A percentile compares a stretch with the other conserved stretches of the same genome.
These are phyloP conservation scores for Andrena camellia DNA, from an alignment of 2,888 invertebrate genomes.

Conservation along the genomic window DNA sequence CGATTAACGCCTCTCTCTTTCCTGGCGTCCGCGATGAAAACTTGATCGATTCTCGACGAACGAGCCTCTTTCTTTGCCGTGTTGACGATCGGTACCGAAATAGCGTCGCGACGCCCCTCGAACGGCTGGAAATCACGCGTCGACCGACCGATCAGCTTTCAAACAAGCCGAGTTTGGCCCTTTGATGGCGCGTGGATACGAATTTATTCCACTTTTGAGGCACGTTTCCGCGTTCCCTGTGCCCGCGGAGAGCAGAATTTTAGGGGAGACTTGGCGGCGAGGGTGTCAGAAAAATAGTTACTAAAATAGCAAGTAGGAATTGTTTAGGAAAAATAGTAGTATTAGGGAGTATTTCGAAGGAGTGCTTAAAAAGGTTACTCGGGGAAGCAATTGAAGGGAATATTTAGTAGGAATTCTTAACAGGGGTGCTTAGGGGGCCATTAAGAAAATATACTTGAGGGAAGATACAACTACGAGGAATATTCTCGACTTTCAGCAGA, in stretches of 20 bases:
- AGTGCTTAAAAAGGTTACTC: no score
- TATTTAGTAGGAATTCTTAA: no score
- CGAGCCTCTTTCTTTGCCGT: conserved; percentile 19
- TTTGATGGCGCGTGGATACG: background rate
- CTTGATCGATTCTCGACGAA: conserved; percentile 51
- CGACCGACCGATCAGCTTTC: background rate
- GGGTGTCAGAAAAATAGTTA: background rate
- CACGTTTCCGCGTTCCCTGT: no score
- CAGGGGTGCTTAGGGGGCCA: background rate
- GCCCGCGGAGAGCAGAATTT: no score
- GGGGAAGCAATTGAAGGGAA: no score
- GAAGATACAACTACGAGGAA: background rate
- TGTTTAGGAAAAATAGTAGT: background rate
- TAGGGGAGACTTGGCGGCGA: no score
- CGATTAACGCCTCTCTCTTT: conserved; percentile 47
- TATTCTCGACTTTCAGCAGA: background rate
- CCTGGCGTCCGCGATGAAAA: conserved; percentile 54
- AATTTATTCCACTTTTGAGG: background rate
- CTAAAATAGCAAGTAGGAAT: background rate
- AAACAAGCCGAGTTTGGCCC: background rate
- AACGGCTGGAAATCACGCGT: conserved; percentile 7
- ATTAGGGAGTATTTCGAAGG: background rate
- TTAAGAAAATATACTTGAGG: background rate
- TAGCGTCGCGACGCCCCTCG: conserved; percentile 24
- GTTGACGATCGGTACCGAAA: conserved; percentile 22